Percentiles rank a stretch among this genome's conserved stretches.
Evolutionary conservation across 2,797 vertebrate genomes (phyloP).

Genomic region (Melopsittacus undulatus): DNA sequence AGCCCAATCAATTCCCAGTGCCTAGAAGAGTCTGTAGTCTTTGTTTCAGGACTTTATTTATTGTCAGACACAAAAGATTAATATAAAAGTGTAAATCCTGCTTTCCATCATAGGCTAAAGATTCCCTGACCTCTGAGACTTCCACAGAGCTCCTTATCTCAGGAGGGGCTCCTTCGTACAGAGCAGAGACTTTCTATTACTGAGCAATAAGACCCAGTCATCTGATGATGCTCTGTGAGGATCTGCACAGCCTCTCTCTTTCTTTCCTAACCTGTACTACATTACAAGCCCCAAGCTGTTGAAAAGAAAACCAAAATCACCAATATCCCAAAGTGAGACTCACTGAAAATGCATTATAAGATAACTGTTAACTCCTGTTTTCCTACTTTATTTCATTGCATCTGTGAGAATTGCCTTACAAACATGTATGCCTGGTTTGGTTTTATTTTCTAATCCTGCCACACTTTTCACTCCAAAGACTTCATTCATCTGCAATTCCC

Average conservation of each 20-base stretch:
- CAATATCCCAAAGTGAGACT: background rate
- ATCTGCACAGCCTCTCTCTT: background rate
- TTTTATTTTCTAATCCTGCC: background rate
- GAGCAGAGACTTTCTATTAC: background rate
- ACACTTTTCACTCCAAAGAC: background rate
- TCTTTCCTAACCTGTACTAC: background rate
- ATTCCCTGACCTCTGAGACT: background rate
- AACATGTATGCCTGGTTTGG: background rate
- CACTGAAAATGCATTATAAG: background rate
- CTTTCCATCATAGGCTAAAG: background rate
- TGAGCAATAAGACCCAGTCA: background rate
- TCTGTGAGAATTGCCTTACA: background rate
- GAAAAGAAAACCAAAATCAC: background rate
- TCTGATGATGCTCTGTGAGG: fast-evolving
- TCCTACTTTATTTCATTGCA: background rate
- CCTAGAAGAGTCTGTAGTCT: background rate
- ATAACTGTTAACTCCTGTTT: background rate
- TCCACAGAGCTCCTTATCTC: background rate
- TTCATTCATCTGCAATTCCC: background rate
- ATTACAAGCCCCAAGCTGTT: background rate
- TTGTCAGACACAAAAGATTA: background rate
- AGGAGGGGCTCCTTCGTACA: background rate
- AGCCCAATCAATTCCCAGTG: background rate
- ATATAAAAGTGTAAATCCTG: background rate
- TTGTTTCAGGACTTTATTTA: background rate